phyloP scores from a whole-genome alignment of 2,888 invertebrate genomes.

The Leucania comma region DNA sequence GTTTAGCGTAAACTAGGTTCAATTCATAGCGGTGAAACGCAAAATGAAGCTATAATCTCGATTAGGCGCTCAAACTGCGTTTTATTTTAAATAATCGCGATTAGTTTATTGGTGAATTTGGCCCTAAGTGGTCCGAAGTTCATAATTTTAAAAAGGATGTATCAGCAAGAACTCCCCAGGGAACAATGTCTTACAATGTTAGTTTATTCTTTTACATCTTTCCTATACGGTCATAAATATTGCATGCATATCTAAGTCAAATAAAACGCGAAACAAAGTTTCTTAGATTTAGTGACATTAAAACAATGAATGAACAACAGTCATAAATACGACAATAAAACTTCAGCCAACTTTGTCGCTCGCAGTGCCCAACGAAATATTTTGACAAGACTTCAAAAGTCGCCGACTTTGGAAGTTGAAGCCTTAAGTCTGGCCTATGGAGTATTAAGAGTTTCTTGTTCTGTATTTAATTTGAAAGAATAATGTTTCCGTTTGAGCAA shows the following conservation, averaged over 20 bases:
- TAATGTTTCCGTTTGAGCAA: slow-evolving; percentile 50
- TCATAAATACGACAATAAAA: slow-evolving; percentile 62
- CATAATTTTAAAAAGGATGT: background rate
- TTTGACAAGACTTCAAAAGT: slow-evolving; percentile 54
- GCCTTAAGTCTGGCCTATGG: slow-evolving; percentile 51
- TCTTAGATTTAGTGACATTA: slow-evolving; percentile 54
- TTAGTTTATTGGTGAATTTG: no score
- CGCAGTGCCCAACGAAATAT: slow-evolving; percentile 44
- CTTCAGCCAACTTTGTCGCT: slow-evolving; percentile 43
- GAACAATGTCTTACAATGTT: slow-evolving; percentile 37
- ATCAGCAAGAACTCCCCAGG: background rate
- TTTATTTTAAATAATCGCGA: no score
- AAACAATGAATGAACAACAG: slow-evolving; percentile 59
- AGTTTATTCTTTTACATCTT: slow-evolving; percentile 32
- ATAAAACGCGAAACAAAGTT: slow-evolving; percentile 54
- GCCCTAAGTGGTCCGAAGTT: background rate
- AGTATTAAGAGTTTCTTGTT: slow-evolving; percentile 56
- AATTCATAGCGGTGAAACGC: no score
- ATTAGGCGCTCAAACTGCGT: no score
- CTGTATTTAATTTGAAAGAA: slow-evolving; percentile 58
- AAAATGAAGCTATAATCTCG: no score
- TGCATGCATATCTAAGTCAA: slow-evolving; percentile 55
- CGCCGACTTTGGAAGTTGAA: slow-evolving; percentile 41
- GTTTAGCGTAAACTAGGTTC: no score
- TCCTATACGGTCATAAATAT: slow-evolving; percentile 44